phyloP scores from a whole-genome alignment of 2,797 vertebrate genomes.

The Megalops cyprinoides region DNA sequence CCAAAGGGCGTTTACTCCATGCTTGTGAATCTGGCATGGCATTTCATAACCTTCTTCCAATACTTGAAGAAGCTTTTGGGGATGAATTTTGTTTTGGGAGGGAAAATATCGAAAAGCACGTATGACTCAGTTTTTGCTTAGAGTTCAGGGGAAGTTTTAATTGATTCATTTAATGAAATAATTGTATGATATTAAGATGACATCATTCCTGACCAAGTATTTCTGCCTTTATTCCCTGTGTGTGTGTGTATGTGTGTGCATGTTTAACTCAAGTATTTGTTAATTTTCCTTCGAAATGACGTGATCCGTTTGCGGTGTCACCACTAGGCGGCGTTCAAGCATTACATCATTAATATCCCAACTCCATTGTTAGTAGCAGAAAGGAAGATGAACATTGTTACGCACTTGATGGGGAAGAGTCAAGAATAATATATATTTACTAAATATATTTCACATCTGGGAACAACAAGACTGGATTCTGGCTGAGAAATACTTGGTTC shows the following conservation, averaged over 20 bases:
- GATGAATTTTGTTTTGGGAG: not conserved
- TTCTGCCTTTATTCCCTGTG: not conserved
- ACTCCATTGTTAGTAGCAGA: slow-evolving; percentile 7
- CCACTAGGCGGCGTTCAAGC: slow-evolving; percentile 30
- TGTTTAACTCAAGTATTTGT: too few relatives aligned
- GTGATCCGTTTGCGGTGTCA: slow-evolving; percentile 1
- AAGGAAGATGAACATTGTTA: not conserved
- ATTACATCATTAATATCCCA: slow-evolving; percentile 22
- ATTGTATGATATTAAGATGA: too few relatives aligned
- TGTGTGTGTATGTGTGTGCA: too few relatives aligned
- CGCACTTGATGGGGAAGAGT: not conserved
- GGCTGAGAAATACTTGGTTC: too few relatives aligned
- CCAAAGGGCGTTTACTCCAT: not conserved
- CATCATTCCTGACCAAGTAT: not conserved
- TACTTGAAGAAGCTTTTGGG: slow-evolving; percentile 1
- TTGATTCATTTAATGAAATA: too few relatives aligned
- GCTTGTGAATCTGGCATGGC: not conserved
- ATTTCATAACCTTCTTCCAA: slow-evolving; percentile 13
- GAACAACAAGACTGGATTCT: not conserved
- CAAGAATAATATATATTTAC: slow-evolving; percentile 52
- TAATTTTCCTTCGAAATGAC: not conserved
- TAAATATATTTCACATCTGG: slow-evolving; percentile 44
- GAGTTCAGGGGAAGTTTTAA: too few relatives aligned
- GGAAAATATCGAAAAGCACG: not conserved
- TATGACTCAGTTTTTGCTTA: not conserved